These are phyloP conservation scores for Notocelia uddmanniana DNA, from an alignment of 2,888 invertebrate genomes.

Conservation along the genomic window DNA sequence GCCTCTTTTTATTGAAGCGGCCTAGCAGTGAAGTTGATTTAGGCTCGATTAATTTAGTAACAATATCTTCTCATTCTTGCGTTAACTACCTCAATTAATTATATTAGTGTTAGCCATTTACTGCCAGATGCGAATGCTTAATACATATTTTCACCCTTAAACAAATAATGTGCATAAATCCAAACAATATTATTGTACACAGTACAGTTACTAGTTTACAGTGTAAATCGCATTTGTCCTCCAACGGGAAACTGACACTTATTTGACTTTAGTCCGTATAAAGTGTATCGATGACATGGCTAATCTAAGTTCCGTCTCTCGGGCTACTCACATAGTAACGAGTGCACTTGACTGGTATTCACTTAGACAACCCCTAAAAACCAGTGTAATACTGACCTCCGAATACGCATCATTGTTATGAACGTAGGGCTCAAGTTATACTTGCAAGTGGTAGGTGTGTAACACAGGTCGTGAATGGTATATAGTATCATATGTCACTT, in stretches of 20 bases:
- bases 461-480: constrained; percentile 30
- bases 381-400: background rate
- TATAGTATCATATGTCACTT: constrained; percentile 45
- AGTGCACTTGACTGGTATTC: constrained; percentile 39
- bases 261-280: background rate
- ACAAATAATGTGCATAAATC: too few relatives aligned
- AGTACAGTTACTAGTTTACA: too few relatives aligned
- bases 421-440: constrained; percentile 1
- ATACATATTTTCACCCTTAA: too few relatives aligned
- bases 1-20: too few relatives aligned
- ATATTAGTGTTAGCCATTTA: too few relatives aligned
- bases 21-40: too few relatives aligned
- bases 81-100: too few relatives aligned
- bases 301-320: constrained; percentile 6
- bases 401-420: background rate
- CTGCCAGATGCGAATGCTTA: too few relatives aligned
- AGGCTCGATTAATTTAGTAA: too few relatives aligned
- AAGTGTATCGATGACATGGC: background rate
- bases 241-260: background rate
- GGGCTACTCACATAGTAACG: constrained; percentile 40
- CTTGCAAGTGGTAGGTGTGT: background rate
- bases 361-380: background rate
- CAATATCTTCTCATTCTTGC: too few relatives aligned
- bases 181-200: too few relatives aligned
- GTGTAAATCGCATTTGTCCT: background rate